Conservation (phyloP, 1,140 invertebrate genomes). For the Bombus confusus region DNA sequence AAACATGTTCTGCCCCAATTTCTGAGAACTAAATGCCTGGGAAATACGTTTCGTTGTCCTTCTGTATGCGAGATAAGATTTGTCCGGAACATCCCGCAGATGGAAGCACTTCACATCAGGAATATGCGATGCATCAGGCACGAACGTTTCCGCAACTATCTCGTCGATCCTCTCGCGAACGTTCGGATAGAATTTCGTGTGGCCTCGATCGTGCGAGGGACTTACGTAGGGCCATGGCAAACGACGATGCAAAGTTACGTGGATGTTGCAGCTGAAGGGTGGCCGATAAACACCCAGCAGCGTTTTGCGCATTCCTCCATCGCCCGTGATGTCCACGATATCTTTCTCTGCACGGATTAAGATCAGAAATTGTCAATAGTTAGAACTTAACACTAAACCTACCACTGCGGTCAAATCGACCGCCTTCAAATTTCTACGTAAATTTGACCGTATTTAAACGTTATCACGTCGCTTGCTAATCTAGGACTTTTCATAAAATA, state of each 20-base stretch:
- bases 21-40: not conserved
- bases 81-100: constrained; percentile 1
- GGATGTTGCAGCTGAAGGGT: constrained; percentile 9
- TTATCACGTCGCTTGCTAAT: no score
- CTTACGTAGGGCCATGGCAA: constrained; percentile 49
- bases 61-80: constrained; percentile 14
- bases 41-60: not conserved
- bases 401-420: no score
- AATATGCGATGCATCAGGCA: not conserved
- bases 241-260: constrained; percentile 32
- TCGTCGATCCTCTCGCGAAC: constrained; percentile 41
- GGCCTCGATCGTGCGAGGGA: constrained; percentile 34
- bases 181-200: constrained; percentile 34
- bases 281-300: constrained; percentile 19
- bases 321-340: not conserved
- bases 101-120: constrained; percentile 46
- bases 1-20: not conserved
- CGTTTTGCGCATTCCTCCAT: constrained; percentile 18
- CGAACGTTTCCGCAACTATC: not conserved
- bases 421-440: no score
- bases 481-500: no score
- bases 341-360: not conserved
- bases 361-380: not conserved
- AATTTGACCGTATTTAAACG: no score
- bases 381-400: no score